phyloP scores from a whole-genome alignment of 2,888 invertebrate species.

The Spodoptera littoralis region DNA sequence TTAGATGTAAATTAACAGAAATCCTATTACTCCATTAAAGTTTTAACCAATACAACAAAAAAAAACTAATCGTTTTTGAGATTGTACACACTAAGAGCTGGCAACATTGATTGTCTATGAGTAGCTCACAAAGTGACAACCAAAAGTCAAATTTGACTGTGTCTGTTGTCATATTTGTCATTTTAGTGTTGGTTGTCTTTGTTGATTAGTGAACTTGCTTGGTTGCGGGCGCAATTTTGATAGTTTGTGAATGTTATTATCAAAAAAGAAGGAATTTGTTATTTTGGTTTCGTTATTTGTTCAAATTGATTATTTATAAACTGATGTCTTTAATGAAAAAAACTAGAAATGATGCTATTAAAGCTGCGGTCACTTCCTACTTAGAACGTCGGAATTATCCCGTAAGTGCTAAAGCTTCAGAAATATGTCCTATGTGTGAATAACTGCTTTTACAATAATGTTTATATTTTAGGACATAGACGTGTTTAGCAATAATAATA shows the following conservation, averaged over 20 bases:
- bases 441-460: conserved; percentile 1
- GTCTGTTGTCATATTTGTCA: too few species aligned
- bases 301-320: conserved; percentile 24
- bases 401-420: conserved; percentile 71
- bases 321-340: conserved; percentile 88
- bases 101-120: too few species aligned
- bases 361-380: conserved; percentile 91
- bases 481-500: conserved; percentile 88
- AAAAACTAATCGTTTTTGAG: too few species aligned
- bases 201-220: too few species aligned
- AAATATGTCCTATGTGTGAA: neutral
- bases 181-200: too few species aligned
- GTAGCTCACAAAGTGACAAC: too few species aligned
- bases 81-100: too few species aligned
- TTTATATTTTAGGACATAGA: conserved; percentile 88
- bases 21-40: too few species aligned
- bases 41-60: too few species aligned
- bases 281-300: conserved; percentile 37
- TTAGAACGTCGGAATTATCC: conserved; percentile 92
- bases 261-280: conserved; percentile 7
- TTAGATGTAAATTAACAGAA: too few species aligned
- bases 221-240: neutral
- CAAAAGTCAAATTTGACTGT: too few species aligned
- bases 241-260: conserved; percentile 21
- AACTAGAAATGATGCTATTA: conserved; percentile 90